phyloP scores from a whole-genome alignment of 2,797 vertebrate genomes.

The Menidia menidia region DNA sequence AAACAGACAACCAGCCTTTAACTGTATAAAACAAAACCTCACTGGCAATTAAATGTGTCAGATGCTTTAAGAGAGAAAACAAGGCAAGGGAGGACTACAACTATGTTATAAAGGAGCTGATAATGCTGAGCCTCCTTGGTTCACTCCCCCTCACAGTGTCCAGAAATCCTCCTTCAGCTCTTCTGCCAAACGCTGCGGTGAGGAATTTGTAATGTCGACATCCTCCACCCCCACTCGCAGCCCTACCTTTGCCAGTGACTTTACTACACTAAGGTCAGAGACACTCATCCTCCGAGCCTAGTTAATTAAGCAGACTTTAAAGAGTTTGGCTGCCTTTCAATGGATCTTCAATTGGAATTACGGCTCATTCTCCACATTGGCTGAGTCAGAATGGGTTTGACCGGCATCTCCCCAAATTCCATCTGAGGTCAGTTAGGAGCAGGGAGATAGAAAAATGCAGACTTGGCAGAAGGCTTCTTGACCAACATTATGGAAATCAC shows the following conservation, averaged over 20 bases:
- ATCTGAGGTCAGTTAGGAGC: slow-evolving; percentile 49
- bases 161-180: slow-evolving; percentile 52
- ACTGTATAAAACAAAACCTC: slow-evolving; percentile 41
- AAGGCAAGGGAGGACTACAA: slow-evolving; percentile 35
- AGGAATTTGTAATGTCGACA: slow-evolving; percentile 71
- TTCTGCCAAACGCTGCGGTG: slow-evolving; percentile 56
- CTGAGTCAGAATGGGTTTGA: slow-evolving; percentile 55
- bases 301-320: slow-evolving; percentile 70
- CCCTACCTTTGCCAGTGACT: slow-evolving; percentile 27
- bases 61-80: slow-evolving; percentile 40
- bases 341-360: slow-evolving; percentile 53
- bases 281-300: slow-evolving; percentile 50
- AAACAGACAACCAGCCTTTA: slow-evolving; percentile 25
- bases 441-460: slow-evolving; percentile 44
- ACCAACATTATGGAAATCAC: slow-evolving; percentile 64
- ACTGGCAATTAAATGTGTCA: slow-evolving; percentile 59
- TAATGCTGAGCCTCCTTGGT: slow-evolving; percentile 58
- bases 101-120: slow-evolving; percentile 75
- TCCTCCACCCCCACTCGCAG: slow-evolving; percentile 30
- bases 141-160: slow-evolving; percentile 55
- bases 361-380: slow-evolving; percentile 44
- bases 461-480: slow-evolving; percentile 60
- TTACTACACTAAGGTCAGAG: slow-evolving; percentile 55
- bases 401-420: slow-evolving; percentile 56
- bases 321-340: slow-evolving; percentile 66